A percentile compares a stretch with the other conserved stretches of the same genome.
Conservation (phyloP, 2,888 invertebrate species). For the Camponotus fellah region DNA sequence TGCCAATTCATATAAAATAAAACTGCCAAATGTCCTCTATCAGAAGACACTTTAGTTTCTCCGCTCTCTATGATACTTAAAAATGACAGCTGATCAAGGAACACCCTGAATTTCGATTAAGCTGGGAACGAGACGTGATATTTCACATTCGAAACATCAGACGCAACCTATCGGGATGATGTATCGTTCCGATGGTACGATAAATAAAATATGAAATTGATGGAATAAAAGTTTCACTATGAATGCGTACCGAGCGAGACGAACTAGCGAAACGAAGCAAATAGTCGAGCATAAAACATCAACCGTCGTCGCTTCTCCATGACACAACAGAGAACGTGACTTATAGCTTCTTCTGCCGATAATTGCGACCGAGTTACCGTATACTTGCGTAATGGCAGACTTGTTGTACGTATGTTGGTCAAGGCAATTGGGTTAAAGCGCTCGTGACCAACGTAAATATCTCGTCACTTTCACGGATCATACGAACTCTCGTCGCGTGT, state of each 20-base stretch:
- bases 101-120: too few relatives aligned
- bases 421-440: constrained; percentile 83
- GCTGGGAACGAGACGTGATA: too few relatives aligned
- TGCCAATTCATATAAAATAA: too few relatives aligned
- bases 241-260: constrained; percentile 9
- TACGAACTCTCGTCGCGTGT: not conserved
- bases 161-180: not conserved
- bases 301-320: constrained; percentile 56
- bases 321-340: constrained; percentile 63
- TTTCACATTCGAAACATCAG: not conserved
- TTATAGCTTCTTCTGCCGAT: constrained; percentile 67
- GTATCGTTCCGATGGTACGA: not conserved
- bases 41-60: too few relatives aligned
- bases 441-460: constrained; percentile 50
- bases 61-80: too few relatives aligned
- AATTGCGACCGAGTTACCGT: constrained; percentile 48
- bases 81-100: too few relatives aligned
- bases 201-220: constrained; percentile 14
- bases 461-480: constrained; percentile 48
- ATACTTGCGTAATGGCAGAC: constrained; percentile 65
- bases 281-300: constrained; percentile 16
- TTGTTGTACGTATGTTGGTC: constrained; percentile 79
- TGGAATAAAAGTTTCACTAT: constrained; percentile 1
- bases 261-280: constrained; percentile 23
- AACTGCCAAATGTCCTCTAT: too few relatives aligned